Base-by-base conservation (phyloP, 2,888 invertebrate species). In the Ceramica pisi region DNA sequence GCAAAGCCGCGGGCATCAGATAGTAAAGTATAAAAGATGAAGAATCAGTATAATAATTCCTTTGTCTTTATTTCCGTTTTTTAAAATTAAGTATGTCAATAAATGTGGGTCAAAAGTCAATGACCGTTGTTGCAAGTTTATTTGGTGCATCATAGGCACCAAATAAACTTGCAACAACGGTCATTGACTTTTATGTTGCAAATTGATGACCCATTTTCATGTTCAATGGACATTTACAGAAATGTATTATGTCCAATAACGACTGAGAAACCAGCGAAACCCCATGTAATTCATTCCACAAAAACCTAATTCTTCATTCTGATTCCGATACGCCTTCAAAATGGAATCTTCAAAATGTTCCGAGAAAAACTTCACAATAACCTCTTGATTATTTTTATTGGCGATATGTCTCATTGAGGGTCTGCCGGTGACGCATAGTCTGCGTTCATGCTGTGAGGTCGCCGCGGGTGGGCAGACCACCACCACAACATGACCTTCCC, bases 401-500 rank as follows among this genome's bases (percentile, higher is more conserved):
- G 85, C 85, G 82, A 85, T 86, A 88, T 86, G 87, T 90, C 88
- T 91, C 88, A 87, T 86, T 84, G 80, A 84, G 83, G 85, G 80
- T 85, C 87, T 85, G 87, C 79, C 82, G 86, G 90, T 93, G 93
- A 93, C 89, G 92, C 92, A 93, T 70, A 78, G 89, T 88, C 91
- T 87, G 68, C 75, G 65, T 61, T 79, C 85, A 84, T n/a, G 85
- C 85, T 83, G 85, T 80, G 92, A 85, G 90, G 89, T 88, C 94
- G 82, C 93, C 73, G 86, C 94, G 94, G 94, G 94, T 92, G 94
- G 94, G 86, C 93, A 84, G 62, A 63, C 53, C 68, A 84, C 94
- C 91, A 90, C 7, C 67, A 26, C 71, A 85, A 75, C 73, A 26
- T 66, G 90, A 89, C 67, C 90, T 79, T 12, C 86, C 81, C 14